These are phyloP conservation scores for Brachymystax lenok DNA, from an alignment of 2,797 vertebrate species.

Conservation along the genomic window DNA sequence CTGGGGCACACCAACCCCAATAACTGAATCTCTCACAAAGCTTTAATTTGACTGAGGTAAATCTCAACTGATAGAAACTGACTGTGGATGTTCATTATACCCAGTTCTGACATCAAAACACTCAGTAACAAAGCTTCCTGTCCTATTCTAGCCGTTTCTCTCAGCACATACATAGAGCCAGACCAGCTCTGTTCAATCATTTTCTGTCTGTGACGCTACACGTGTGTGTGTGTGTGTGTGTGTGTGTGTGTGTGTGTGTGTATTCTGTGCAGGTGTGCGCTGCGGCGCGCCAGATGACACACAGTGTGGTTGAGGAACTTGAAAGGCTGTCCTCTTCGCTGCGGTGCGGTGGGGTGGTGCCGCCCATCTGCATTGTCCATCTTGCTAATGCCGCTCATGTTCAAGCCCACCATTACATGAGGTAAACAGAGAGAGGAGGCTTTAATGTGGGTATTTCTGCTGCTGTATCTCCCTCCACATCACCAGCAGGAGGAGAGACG, in stretches of 20 bases:
- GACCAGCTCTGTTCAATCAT: neutral
- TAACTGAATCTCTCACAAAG: no score
- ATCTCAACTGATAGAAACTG: no score
- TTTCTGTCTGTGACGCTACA: neutral
- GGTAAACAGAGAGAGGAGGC: slow-evolving; percentile 8
- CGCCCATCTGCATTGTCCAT: neutral
- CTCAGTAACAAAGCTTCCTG: no score
- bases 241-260: neutral
- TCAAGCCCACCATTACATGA: slow-evolving; percentile 14
- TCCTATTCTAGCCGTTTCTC: no score
- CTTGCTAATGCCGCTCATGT: neutral
- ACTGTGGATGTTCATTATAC: no score
- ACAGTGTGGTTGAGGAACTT: neutral
- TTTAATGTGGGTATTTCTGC: neutral
- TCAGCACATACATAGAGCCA: neutral
- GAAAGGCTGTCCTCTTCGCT: neutral
- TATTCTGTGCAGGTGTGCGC: neutral
- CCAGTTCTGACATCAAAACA: no score
- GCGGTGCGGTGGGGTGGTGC: neutral
- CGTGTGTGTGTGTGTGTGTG: no score
- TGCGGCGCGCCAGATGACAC: neutral
- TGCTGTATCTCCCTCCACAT: slow-evolving; percentile 5
- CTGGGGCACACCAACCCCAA: neutral
- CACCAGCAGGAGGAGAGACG: neutral
- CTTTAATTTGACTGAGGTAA: no score